These are phyloP conservation scores for Spondyliosoma cantharus DNA, from an alignment of 2,797 vertebrate genomes.

Conservation along the genomic window DNA sequence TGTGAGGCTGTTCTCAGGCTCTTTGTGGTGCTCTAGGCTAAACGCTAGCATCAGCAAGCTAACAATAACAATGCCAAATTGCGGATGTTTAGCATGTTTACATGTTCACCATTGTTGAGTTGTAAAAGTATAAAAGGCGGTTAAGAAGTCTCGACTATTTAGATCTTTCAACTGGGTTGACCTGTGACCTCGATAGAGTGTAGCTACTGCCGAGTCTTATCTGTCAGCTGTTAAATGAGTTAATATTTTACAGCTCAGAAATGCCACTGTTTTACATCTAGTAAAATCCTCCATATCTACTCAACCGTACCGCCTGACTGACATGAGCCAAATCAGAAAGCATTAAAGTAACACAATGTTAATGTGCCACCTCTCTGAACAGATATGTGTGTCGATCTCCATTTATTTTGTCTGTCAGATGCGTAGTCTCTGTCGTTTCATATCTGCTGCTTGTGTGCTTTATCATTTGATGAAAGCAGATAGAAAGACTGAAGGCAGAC, in stretches of 20 bases:
- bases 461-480: not conserved
- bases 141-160: not conserved
- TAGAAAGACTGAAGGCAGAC: not conserved
- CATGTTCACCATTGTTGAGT: no score
- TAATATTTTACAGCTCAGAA: slow-evolving; percentile 39
- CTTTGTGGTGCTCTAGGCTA: no score
- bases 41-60: no score
- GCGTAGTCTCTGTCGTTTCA: not conserved
- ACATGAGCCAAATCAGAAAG: not conserved
- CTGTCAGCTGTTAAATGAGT: slow-evolving; percentile 14
- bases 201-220: slow-evolving; percentile 19
- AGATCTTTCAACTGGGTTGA: slow-evolving; percentile 8
- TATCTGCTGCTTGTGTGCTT: not conserved
- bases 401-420: no score
- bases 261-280: slow-evolving; percentile 8
- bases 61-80: no score
- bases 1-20: no score
- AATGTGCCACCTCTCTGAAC: not conserved
- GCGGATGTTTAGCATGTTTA: no score
- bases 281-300: not conserved
- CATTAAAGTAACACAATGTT: not conserved
- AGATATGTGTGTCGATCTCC: no score
- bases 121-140: not conserved
- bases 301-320: not conserved
- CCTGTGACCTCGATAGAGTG: slow-evolving; percentile 24